Percentiles rank a stretch among this genome's conserved stretches.
Evolutionary conservation across 2,113 vertebrate species (phyloP).

Genomic region (Heliornis fulica): DNA sequence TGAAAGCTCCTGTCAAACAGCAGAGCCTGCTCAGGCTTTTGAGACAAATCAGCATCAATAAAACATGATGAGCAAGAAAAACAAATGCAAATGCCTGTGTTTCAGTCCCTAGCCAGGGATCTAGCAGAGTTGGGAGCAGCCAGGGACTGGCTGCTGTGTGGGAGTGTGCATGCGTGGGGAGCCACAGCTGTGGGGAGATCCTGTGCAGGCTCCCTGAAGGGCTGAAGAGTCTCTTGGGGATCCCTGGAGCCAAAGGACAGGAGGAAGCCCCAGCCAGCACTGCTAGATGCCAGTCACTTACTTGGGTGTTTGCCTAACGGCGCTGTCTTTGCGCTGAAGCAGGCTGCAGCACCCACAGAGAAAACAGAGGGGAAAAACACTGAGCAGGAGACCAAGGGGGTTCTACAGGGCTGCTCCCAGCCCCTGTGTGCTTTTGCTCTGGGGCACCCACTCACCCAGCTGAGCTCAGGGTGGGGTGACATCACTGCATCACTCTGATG

Average conservation of each 20-base stretch:
- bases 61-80: slow-evolving; percentile 61
- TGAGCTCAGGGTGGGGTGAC: background rate
- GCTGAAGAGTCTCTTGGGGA: slow-evolving; percentile 17
- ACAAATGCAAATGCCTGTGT: slow-evolving; percentile 49
- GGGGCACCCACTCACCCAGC: background rate
- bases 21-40: slow-evolving; percentile 40
- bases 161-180: background rate
- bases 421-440: background rate
- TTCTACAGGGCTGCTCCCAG: background rate
- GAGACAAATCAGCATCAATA: slow-evolving; percentile 58
- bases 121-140: slow-evolving; percentile 32
- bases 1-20: slow-evolving; percentile 49
- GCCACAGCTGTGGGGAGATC: background rate
- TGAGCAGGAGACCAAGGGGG: background rate
- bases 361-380: background rate
- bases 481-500: background rate
- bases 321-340: background rate
- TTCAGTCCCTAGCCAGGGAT: slow-evolving; percentile 32
- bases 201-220: background rate
- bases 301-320: background rate
- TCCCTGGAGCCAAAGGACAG: background rate
- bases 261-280: background rate
- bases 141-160: slow-evolving; percentile 9
- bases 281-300: background rate
- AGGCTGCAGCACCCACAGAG: background rate